phyloP scores from a whole-genome alignment of 2,888 invertebrate species.

The Tineola bisselliella region DNA sequence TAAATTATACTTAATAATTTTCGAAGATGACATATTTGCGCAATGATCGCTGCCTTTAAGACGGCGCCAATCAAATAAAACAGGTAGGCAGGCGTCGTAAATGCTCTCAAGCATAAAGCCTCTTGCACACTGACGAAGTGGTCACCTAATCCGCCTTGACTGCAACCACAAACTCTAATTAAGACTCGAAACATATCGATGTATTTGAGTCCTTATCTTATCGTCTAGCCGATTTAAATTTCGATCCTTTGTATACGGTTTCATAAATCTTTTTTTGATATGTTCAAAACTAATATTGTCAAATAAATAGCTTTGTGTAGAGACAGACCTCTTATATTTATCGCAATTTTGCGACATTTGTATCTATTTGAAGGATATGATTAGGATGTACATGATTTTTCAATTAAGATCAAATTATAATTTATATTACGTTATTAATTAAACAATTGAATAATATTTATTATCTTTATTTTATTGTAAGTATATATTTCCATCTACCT shows the following conservation, averaged over 20 bases:
- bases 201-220: conserved; percentile 41
- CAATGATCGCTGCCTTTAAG: background rate
- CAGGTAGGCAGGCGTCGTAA: conserved; percentile 34
- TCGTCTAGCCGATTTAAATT: conserved; percentile 58
- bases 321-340: too few relatives aligned
- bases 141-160: conserved; percentile 57
- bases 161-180: conserved; percentile 63
- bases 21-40: background rate
- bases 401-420: background rate
- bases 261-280: conserved; percentile 19
- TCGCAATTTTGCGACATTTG: background rate
- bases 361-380: background rate
- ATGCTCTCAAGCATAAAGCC: conserved; percentile 52
- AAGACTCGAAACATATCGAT: conserved; percentile 31
- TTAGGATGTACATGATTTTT: background rate
- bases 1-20: background rate
- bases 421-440: too few relatives aligned
- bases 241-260: conserved; percentile 58
- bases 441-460: too few relatives aligned
- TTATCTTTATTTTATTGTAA: too few relatives aligned
- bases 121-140: conserved; percentile 57
- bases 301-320: background rate
- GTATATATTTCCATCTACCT: too few relatives aligned
- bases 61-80: background rate
- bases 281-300: conserved; percentile 1